Conservation (phyloP, 2,113 vertebrate genomes). For the Chinchilla lanigera region DNA sequence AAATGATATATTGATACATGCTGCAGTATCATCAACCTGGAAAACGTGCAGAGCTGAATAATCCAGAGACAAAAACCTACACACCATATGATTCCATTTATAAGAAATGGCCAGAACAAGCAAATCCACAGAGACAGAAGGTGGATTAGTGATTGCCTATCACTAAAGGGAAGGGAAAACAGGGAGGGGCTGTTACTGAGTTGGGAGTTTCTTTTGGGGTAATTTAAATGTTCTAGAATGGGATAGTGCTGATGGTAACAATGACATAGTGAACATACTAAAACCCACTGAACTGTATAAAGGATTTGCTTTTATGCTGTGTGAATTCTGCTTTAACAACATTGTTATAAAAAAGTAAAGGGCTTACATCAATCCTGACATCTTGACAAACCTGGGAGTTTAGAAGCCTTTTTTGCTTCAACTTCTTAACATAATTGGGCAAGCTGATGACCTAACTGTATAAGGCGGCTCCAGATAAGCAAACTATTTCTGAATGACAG, state of each 20-base stretch:
- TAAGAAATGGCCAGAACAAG: background rate
- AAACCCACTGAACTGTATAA: background rate
- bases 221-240: constrained; percentile 34
- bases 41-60: background rate
- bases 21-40: background rate
- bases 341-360: background rate
- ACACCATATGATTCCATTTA: background rate
- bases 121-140: background rate
- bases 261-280: background rate
- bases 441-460: background rate
- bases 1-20: background rate
- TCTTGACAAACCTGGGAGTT: constrained; percentile 18
- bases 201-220: background rate
- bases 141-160: background rate
- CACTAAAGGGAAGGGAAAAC: background rate
- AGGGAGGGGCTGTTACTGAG: background rate
- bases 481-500: background rate
- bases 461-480: background rate
- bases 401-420: background rate
- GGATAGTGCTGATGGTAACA: background rate
- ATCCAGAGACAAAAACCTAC: background rate
- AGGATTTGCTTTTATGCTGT: background rate
- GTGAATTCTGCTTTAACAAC: constrained; percentile 18
- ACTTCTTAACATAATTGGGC: background rate
- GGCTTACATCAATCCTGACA: background rate